Percentiles rank a stretch among this genome's conserved stretches.
Conservation (phyloP, 2,888 invertebrate genomes). For the Apotomis turbidana region DNA sequence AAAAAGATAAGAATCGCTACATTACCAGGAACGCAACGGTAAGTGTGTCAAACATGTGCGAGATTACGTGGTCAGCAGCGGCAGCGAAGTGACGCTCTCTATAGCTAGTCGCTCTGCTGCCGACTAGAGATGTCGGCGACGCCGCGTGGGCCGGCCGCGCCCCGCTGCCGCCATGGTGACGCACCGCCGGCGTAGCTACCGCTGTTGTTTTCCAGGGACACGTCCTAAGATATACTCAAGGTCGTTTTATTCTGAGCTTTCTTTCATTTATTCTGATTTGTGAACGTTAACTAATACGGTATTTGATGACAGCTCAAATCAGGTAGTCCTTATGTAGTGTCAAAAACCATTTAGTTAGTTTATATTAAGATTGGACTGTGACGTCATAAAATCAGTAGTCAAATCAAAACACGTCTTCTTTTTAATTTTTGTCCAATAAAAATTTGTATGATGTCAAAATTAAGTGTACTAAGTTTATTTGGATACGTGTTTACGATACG, state of each 20-base stretch:
- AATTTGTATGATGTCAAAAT: too few relatives aligned
- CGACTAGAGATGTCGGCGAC: constrained; percentile 44
- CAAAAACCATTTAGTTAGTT: too few relatives aligned
- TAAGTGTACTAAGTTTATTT: too few relatives aligned
- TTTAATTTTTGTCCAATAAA: too few relatives aligned
- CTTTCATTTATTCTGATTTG: too few relatives aligned
- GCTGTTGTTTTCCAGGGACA: constrained; percentile 45
- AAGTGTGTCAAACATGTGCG: constrained; percentile 57
- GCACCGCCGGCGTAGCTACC: constrained; percentile 55
- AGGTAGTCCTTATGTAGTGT: too few relatives aligned
- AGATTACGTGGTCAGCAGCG: constrained; percentile 46
- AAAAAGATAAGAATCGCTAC: neutral
- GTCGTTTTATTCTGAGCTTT: neutral
- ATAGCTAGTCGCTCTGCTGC: neutral
- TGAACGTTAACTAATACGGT: too few relatives aligned
- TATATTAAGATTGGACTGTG: too few relatives aligned
- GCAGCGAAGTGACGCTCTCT: constrained; percentile 40
- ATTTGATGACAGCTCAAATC: too few relatives aligned
- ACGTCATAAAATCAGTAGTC: too few relatives aligned
- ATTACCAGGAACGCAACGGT: neutral
- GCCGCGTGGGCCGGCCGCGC: constrained; percentile 65
- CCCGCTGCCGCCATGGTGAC: constrained; percentile 72
- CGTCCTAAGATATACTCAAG: constrained; percentile 38
- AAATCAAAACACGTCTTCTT: too few relatives aligned
- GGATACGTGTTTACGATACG: too few relatives aligned